Conservation (phyloP, 2,888 invertebrate species). For the Erannis defoliaria region DNA sequence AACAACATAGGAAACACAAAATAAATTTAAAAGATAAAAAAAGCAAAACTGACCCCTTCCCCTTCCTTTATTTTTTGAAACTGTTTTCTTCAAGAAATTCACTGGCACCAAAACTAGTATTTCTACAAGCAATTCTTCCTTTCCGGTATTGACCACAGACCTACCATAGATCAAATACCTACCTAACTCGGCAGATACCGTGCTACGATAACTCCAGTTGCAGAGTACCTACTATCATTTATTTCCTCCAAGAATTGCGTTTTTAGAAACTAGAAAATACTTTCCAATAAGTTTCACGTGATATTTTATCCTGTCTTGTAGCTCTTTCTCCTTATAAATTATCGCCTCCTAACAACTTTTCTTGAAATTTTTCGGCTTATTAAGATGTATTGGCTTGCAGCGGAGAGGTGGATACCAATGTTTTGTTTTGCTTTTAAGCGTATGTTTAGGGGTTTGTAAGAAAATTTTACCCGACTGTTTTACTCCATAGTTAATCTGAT, state of each 20-base stretch:
- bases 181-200: conserved; percentile 23
- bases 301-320: conserved; percentile 38
- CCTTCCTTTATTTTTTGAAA: no score
- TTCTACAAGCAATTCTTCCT: conserved; percentile 4
- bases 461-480: no score
- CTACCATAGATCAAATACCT: conserved; percentile 33
- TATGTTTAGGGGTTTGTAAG: no score
- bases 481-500: no score
- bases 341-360: conserved; percentile 31
- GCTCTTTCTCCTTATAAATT: conserved; percentile 41
- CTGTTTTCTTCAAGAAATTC: no score
- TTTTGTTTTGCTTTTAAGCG: no score
- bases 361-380: conserved; percentile 37
- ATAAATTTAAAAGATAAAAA: no score
- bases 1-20: no score
- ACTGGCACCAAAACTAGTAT: conserved; percentile 7
- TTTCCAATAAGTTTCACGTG: conserved; percentile 46
- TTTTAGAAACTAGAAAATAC: conserved; percentile 38
- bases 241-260: conserved; percentile 42
- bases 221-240: conserved; percentile 46
- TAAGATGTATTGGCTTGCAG: conserved; percentile 26
- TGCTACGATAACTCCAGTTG: conserved; percentile 21
- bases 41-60: no score
- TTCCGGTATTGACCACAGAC: conserved; percentile 15
- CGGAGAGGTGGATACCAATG: conserved; percentile 11